Conservation (phyloP, 2,113 vertebrate genomes). For the Geothlypis trichas region DNA sequence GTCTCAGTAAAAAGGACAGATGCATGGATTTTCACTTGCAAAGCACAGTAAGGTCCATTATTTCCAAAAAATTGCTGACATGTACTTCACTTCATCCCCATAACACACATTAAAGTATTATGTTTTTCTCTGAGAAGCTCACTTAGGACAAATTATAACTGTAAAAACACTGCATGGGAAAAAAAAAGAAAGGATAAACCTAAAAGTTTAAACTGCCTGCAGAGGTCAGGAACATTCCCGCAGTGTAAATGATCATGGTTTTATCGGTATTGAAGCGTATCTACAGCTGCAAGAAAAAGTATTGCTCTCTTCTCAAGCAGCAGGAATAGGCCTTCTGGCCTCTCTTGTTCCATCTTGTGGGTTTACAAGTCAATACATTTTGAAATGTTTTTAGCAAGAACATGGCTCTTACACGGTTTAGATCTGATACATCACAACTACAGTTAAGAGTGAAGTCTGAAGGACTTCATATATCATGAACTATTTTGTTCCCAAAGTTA, state of each 20-base stretch:
- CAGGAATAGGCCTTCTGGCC: background rate
- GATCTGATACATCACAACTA: accelerated
- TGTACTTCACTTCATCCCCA: background rate
- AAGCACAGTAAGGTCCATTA: background rate
- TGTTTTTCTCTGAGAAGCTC: background rate
- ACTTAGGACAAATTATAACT: background rate
- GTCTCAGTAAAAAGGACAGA: background rate
- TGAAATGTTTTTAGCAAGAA: background rate
- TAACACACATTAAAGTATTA: background rate
- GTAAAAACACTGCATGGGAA: background rate
- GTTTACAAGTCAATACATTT: background rate
- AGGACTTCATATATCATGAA: accelerated
- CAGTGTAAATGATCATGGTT: background rate
- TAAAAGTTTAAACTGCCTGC: background rate
- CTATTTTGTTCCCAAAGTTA: background rate
- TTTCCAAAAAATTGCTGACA: conserved; percentile 1
- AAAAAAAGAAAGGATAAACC: background rate
- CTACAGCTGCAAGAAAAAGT: background rate
- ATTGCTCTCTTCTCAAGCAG: background rate
- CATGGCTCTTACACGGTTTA: accelerated
- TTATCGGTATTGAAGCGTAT: background rate
- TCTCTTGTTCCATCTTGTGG: background rate
- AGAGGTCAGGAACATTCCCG: background rate
- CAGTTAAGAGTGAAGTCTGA: accelerated
- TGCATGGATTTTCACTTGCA: background rate